Evolutionary conservation across 2,888 invertebrate species (phyloP), one percentile per base, ranked within the genome.

Genomic region (Suillia variegata): DNA sequence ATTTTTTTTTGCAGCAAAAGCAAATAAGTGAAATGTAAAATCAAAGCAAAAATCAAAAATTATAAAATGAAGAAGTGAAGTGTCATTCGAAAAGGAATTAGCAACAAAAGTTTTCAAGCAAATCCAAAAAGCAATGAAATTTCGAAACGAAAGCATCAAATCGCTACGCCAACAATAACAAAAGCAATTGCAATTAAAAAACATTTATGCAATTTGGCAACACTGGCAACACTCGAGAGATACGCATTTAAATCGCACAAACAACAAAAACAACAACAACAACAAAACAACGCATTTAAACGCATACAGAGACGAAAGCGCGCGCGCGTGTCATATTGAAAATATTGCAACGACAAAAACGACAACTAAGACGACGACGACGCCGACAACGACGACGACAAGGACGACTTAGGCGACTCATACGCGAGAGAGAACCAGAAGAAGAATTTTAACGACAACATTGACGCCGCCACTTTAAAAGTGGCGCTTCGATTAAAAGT

Each of bases 61-160:
- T 38, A 53, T 22, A 12, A 42, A 24, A 26, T 18, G 45, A 15
- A 22, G 48, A 47, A 31, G 13, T n/a, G 24, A 45, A 42, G 49
- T 31, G 24, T 56, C 26, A 24, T 4, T 21, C 15, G 42, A 33
- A 55, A 55, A 48, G 47, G 45, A 33, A 48, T 47, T 45, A 20
- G 20, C 17, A 56, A 5, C 1, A 51, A 51, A 26, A 42, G 6
- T 34, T 33, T 10, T 24, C 13, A 17, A 24, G n/a, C 4, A 17
- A 33, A 56, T n/a, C 24, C 15, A n/a, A 48, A 55, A n/a, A 5
- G 38, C 20, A 49, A 22, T 68, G 69, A 62, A 68, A 69, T 65
- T 58, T 42, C 68, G 67, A 57, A 42, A 53, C 51, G 26, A 54
- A 69, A 61, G 61, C 47, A 61, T 56, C 56, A 60, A 51, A 48